Evolutionary conservation across 2,888 invertebrate genomes (phyloP).

Genomic region (Oligia strigilis): DNA sequence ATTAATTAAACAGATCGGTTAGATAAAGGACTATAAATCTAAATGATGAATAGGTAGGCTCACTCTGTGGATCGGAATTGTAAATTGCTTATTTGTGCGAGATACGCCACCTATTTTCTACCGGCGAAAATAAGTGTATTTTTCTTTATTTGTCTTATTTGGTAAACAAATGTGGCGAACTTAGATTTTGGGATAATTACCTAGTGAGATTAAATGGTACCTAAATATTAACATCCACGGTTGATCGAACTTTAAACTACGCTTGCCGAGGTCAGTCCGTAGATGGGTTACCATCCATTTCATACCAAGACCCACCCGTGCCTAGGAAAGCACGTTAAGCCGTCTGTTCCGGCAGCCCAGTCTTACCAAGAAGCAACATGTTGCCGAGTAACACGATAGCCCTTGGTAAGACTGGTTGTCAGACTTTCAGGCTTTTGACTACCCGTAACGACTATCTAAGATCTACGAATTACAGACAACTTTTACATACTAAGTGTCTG

Average conservation of each 20-base stretch:
- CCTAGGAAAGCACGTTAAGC: not conserved
- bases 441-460: not conserved
- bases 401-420: not conserved
- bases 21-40: conserved; percentile 90
- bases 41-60: conserved; percentile 89
- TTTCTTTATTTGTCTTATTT: not conserved
- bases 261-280: not conserved
- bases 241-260: not conserved
- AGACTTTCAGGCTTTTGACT: not conserved
- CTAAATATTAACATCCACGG: not conserved
- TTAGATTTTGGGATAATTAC: not conserved
- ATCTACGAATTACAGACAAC: not conserved
- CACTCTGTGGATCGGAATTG: conserved; percentile 83
- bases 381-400: not conserved
- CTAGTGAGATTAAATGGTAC: not conserved
- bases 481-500: not conserved
- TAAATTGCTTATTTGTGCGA: conserved; percentile 86
- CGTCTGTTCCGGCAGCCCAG: not conserved
- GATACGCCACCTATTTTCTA: conserved; percentile 69
- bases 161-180: not conserved
- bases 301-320: not conserved
- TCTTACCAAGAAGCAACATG: not conserved
- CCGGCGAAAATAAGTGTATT: conserved; percentile 43
- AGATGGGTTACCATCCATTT: not conserved
- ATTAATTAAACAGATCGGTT: conserved; percentile 89